Evolutionary conservation across 2,888 invertebrate species (phyloP), one percentile per base, ranked within the genome.

Genomic region (Ophraella communa): DNA sequence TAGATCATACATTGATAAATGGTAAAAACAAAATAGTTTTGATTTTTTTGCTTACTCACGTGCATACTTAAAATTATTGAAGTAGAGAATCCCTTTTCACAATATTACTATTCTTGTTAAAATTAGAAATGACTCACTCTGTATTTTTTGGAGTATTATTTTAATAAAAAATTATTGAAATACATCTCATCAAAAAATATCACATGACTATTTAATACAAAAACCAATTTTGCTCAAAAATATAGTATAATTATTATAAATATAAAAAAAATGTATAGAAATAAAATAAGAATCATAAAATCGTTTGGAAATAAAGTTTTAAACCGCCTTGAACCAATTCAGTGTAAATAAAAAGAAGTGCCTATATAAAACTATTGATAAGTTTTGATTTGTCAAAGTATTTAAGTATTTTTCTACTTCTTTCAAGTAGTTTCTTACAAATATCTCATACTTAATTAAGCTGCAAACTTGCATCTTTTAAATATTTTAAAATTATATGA

Each of bases 131-230:
- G 33, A 57, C 24, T 47, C 47, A 47, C 47, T 33, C 33, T 7
- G 21, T 47, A 57, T 24, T 20, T 57, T 27, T 24, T n/a, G 35
- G 57, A 57, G 57, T 47, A 57, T 33, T 57, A 21, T 21, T 33
- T 30, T 18, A 33, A 44, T 27, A 44, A 44, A 56, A 33, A 14
- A 53, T 23, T 44, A 57, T 35, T 47, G 21, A 47, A 47, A 23
- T 47, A 24, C 23, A 23, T 33, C 2, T 57, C n/a, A n/a, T n/a
- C 7, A 14, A 57, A 57, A 55, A 57, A 57, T 57, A 57, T 57
- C 57, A 57, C 57, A 57, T 47, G n/a, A 14, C 21, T 11, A 21
- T 49, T 49, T 3, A 47, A 45, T n/a, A 47, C 33, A 47, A 57
- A 57, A 57, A 47, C 35, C 57, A 47, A 35, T 57, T 57, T 17